Evolutionary conservation across 1,140 invertebrate genomes (phyloP).

Genomic region (Rhagoletis zephyria): DNA sequence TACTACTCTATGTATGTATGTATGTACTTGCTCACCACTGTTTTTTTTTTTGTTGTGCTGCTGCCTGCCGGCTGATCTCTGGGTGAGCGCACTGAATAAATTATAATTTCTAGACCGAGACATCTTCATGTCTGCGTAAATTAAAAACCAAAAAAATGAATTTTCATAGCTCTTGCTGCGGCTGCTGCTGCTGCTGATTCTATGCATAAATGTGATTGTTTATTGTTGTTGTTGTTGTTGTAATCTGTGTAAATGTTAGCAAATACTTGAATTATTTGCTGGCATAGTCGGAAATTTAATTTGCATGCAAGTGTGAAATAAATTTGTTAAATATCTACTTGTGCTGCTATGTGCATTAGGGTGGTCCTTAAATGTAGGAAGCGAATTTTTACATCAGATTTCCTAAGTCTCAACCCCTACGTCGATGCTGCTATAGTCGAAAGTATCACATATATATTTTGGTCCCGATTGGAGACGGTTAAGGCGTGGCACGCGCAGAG

Average conservation of each 20-base stretch:
- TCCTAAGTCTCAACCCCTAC: too few relatives aligned
- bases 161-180: slow-evolving; percentile 16
- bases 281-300: slow-evolving; percentile 46
- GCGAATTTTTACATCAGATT: too few relatives aligned
- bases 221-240: not conserved
- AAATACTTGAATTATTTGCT: slow-evolving; percentile 50
- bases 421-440: too few relatives aligned
- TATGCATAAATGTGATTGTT: not conserved
- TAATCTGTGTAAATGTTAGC: not conserved
- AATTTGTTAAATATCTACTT: slow-evolving; percentile 41
- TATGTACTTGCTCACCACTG: not conserved
- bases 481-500: too few relatives aligned
- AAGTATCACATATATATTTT: too few relatives aligned
- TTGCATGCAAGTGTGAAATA: slow-evolving; percentile 50
- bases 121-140: slow-evolving; percentile 56
- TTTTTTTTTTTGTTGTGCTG: not conserved
- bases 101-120: slow-evolving; percentile 56
- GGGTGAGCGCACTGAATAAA: slow-evolving; percentile 50
- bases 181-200: not conserved
- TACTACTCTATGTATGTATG: not conserved
- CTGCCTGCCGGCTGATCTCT: slow-evolving; percentile 35
- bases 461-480: too few relatives aligned
- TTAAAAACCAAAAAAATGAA: slow-evolving; percentile 30
- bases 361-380: too few relatives aligned
- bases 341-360: not conserved